Evolutionary conservation across 2,797 vertebrate genomes (phyloP).

Genomic region (Gambelia wislizenii): DNA sequence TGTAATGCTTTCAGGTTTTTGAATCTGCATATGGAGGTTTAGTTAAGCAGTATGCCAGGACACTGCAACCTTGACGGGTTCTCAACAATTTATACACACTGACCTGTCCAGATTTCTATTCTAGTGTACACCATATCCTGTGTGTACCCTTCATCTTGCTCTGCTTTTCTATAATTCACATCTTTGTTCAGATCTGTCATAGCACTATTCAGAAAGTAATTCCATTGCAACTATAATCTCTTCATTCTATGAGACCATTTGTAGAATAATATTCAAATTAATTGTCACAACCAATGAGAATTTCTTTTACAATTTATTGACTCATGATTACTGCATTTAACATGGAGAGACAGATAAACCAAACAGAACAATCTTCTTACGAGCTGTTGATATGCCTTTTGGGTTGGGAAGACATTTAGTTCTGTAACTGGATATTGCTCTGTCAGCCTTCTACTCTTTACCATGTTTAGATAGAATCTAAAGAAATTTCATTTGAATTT

Average conservation of each 20-base stretch:
- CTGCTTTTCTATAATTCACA: not conserved
- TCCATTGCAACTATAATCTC: not conserved
- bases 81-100: not conserved
- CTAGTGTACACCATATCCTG: too few relatives aligned
- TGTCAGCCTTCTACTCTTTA: too few relatives aligned
- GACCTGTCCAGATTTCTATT: not conserved
- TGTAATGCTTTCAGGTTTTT: not conserved
- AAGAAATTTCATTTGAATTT: too few relatives aligned
- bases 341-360: not conserved
- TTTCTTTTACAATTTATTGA: constrained; percentile 2
- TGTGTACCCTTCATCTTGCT: not conserved
- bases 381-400: not conserved
- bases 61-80: not conserved
- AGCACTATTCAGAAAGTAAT: not conserved
- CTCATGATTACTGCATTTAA: not conserved
- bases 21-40: not conserved
- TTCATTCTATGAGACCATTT: not conserved
- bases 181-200: not conserved
- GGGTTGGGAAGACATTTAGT: not conserved
- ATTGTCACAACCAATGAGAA: not conserved
- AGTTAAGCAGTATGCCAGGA: not conserved
- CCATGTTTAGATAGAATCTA: too few relatives aligned
- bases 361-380: not conserved
- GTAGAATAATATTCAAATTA: not conserved
- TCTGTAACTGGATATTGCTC: not conserved